Conservation (phyloP, 2,113 vertebrate species). For the Oncorhynchus mykiss region DNA sequence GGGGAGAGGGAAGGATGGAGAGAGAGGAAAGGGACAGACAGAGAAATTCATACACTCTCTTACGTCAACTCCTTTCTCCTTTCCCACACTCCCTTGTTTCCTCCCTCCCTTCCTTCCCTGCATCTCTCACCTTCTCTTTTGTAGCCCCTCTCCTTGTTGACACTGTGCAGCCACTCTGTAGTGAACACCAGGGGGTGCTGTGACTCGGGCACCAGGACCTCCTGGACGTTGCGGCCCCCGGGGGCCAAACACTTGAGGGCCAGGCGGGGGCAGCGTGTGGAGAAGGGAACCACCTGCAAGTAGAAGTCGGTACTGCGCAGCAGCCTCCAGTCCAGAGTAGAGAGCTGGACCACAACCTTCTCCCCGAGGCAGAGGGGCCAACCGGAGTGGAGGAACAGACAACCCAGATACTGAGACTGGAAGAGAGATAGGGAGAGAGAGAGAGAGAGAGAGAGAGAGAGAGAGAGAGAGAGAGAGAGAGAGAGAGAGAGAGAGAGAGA, state of each 20-base stretch:
- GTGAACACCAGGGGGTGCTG: slow-evolving; percentile 87
- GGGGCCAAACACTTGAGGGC: slow-evolving; percentile 86
- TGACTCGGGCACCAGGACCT: slow-evolving; percentile 81
- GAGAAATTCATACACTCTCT: not conserved
- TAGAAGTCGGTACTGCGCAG: slow-evolving; percentile 89
- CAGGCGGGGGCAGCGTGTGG: slow-evolving; percentile 82
- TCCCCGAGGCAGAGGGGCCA: slow-evolving; percentile 86
- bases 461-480: not conserved
- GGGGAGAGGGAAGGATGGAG: not conserved
- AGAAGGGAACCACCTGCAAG: slow-evolving; percentile 88
- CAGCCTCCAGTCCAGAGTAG: slow-evolving; percentile 87
- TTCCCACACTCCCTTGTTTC: slow-evolving; percentile 61
- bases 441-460: not conserved
- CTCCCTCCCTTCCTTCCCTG: slow-evolving; percentile 34
- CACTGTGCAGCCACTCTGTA: slow-evolving; percentile 86
- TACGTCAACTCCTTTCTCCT: slow-evolving; percentile 51
- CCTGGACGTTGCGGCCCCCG: slow-evolving; percentile 83
- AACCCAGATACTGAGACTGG: slow-evolving; percentile 88
- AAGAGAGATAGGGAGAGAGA: not conserved
- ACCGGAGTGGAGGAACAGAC: slow-evolving; percentile 88
- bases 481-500: not conserved
- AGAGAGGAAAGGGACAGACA: not conserved
- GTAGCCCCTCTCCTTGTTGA: slow-evolving; percentile 86
- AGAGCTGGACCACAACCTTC: slow-evolving; percentile 86
- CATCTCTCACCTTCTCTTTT: slow-evolving; percentile 72